Evolutionary conservation across 2,888 invertebrate species (phyloP).

Genomic region (Pediacus dermestoides): DNA sequence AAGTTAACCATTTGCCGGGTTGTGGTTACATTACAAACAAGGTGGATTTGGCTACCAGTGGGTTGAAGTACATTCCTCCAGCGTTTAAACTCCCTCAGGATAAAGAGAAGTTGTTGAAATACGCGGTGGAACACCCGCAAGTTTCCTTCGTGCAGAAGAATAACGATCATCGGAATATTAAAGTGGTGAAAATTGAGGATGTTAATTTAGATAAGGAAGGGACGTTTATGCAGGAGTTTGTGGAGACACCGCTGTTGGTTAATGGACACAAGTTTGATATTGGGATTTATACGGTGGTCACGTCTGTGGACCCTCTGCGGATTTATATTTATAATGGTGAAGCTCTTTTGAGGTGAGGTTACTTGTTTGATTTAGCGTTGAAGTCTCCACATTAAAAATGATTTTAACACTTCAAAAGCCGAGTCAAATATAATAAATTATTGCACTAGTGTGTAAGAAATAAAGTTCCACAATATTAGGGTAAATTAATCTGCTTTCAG

Average conservation of each 20-base stretch:
- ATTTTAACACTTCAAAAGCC: too few relatives aligned
- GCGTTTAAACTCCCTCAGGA: slow-evolving; percentile 84
- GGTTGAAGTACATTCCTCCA: slow-evolving; percentile 75
- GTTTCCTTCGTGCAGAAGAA: slow-evolving; percentile 86
- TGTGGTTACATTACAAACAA: slow-evolving; percentile 92
- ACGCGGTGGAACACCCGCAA: slow-evolving; percentile 63
- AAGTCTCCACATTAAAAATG: too few relatives aligned
- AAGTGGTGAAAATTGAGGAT: slow-evolving; percentile 67
- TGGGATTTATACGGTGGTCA: slow-evolving; percentile 88
- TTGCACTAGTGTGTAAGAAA: too few relatives aligned
- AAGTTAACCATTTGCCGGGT: slow-evolving; percentile 92
- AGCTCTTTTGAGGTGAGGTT: slow-evolving; percentile 77
- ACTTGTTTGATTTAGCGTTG: too few relatives aligned
- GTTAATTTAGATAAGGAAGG: slow-evolving; percentile 67
- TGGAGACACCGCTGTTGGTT: slow-evolving; percentile 82
- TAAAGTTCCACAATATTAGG: too few relatives aligned
- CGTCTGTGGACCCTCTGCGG: slow-evolving; percentile 85
- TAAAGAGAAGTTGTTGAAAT: slow-evolving; percentile 65
- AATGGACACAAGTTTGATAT: slow-evolving; percentile 96
- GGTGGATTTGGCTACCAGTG: slow-evolving; percentile 78
- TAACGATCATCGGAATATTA: slow-evolving; percentile 86
- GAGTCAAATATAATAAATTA: too few relatives aligned
- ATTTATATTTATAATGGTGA: slow-evolving; percentile 83
- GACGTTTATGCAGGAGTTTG: slow-evolving; percentile 88
- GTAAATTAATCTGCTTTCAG: too few relatives aligned